A percentile compares a stretch with the other conserved stretches of the same genome.
phyloP scores from a whole-genome alignment of 2,797 vertebrate species.

The Anomalospiza imberbis region DNA sequence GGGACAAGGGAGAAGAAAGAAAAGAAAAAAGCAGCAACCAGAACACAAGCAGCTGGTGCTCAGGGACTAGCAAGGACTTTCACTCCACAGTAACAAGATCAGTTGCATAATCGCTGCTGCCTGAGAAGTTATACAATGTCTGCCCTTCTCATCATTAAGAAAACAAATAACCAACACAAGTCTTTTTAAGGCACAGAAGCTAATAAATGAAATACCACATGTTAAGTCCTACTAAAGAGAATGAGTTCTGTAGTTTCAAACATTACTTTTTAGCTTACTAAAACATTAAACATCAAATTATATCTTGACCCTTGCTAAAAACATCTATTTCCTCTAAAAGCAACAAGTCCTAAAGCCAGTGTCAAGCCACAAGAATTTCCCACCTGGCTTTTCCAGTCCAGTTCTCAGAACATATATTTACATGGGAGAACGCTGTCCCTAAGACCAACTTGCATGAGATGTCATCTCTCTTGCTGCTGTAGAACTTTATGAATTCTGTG shows the following conservation, averaged over 20 bases:
- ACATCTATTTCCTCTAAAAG: neutral
- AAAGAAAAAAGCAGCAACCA: neutral
- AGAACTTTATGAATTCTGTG: neutral
- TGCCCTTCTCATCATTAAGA: neutral
- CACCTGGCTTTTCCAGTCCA: neutral
- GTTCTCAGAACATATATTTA: neutral
- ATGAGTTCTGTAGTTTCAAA: neutral
- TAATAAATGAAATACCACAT: neutral
- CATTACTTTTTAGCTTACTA: neutral
- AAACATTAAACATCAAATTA: neutral
- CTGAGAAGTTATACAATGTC: constrained; percentile 40
- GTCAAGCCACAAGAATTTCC: constrained; percentile 8
- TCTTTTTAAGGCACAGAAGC: neutral
- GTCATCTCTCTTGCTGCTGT: neutral
- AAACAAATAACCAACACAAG: constrained; percentile 16
- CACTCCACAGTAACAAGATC: constrained; percentile 15
- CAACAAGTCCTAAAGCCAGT: neutral
- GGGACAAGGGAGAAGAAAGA: neutral
- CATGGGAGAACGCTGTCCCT: neutral
- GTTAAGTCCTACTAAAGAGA: neutral
- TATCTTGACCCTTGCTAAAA: neutral
- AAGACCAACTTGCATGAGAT: neutral
- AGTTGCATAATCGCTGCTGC: constrained; percentile 33
- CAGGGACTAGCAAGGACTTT: constrained; percentile 15
- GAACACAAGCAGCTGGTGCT: constrained; percentile 17